phyloP scores from a whole-genome alignment of 2,888 invertebrate species.

The Cerastis rubricosa region DNA sequence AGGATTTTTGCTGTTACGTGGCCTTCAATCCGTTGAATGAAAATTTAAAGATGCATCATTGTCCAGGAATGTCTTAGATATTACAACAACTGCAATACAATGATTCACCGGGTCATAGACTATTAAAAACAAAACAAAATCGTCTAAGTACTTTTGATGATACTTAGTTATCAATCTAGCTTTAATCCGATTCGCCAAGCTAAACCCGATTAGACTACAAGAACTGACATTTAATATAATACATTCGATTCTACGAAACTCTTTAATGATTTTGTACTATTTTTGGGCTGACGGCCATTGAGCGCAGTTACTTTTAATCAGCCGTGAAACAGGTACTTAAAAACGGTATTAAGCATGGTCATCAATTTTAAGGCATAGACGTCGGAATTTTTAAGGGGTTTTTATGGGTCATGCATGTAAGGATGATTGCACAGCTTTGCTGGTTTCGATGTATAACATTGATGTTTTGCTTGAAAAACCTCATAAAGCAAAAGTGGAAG shows the following conservation, averaged over 20 bases:
- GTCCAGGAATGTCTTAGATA: constrained; percentile 20
- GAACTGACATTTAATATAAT: constrained; percentile 16
- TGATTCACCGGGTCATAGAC: neutral
- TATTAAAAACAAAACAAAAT: constrained; percentile 12
- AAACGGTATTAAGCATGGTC: constrained; percentile 36
- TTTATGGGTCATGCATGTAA: neutral
- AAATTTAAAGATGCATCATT: neutral
- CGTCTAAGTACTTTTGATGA: neutral
- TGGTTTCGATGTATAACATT: neutral
- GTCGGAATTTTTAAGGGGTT: neutral
- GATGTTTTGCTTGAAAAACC: neutral
- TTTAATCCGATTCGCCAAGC: constrained; percentile 25
- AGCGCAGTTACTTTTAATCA: constrained; percentile 42
- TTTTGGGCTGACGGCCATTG: constrained; percentile 23
- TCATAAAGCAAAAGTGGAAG: neutral
- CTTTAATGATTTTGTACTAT: constrained; percentile 35
- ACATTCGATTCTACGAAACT: constrained; percentile 5
- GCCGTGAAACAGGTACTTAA: constrained; percentile 49
- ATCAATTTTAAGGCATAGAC: constrained; percentile 36
- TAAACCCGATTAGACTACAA: constrained; percentile 7
- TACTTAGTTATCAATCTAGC: constrained; percentile 18
- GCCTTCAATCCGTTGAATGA: neutral
- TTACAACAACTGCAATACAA: neutral
- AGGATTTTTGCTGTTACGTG: neutral
- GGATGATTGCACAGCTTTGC: neutral